phyloP scores from a whole-genome alignment of 2,888 invertebrate species.

The Caenorhabditis zanzibari region DNA sequence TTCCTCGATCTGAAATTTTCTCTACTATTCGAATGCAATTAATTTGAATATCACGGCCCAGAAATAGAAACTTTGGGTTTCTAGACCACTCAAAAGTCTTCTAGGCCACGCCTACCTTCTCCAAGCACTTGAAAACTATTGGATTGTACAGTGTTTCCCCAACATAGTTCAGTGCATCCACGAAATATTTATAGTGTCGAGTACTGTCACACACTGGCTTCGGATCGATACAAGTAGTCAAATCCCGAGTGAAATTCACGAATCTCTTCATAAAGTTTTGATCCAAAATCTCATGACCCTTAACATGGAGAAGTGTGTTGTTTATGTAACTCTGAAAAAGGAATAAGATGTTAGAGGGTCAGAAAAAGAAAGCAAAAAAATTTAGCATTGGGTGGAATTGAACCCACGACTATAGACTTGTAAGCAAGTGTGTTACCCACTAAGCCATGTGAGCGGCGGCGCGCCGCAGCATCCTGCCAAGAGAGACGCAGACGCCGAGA shows the following conservation, averaged over 20 bases:
- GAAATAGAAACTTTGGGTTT: background rate
- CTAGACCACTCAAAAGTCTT: background rate
- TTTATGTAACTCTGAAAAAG: slow-evolving; percentile 12
- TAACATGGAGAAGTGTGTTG: background rate
- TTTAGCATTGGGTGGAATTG: background rate
- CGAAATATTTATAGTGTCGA: slow-evolving; percentile 20
- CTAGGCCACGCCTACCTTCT: background rate
- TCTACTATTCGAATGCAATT: background rate
- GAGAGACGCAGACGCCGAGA: no score
- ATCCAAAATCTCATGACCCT: background rate
- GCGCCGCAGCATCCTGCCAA: no score
- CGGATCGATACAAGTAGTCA: background rate
- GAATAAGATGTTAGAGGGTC: background rate
- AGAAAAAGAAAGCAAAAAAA: background rate
- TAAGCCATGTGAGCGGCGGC: no score
- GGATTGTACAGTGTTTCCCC: background rate
- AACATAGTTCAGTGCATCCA: slow-evolving; percentile 8
- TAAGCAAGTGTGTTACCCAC: no score
- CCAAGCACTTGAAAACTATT: background rate
- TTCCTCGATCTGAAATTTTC: background rate
- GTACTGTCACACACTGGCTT: background rate
- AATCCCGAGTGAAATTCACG: background rate
- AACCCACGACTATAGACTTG: no score
- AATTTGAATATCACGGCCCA: background rate
- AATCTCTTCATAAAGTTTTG: slow-evolving; percentile 2